phyloP scores from a whole-genome alignment of 2,113 vertebrate species.

The Pseudonaja textilis region DNA sequence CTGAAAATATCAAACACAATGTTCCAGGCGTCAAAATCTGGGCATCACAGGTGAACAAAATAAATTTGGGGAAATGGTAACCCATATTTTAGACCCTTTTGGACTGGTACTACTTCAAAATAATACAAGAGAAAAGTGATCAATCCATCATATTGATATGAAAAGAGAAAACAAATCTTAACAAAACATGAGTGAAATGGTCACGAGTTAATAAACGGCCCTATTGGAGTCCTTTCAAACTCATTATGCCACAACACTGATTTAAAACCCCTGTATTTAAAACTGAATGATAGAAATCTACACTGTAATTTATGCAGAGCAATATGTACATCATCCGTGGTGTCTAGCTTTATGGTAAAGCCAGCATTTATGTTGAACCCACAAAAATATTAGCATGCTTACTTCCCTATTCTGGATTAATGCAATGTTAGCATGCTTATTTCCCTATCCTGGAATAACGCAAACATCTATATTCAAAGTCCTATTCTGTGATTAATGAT shows the following conservation, averaged over 20 bases:
- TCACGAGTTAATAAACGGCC: constrained; percentile 3
- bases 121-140: background rate
- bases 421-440: background rate
- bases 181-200: background rate
- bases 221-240: constrained; percentile 6
- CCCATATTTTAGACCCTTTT: constrained; percentile 4
- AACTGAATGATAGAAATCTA: accelerated
- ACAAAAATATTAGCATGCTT: background rate
- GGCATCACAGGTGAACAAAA: constrained; percentile 69
- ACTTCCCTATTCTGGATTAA: background rate
- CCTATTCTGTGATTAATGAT: background rate
- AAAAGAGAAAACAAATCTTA: background rate
- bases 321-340: background rate
- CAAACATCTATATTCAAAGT: background rate
- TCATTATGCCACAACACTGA: background rate
- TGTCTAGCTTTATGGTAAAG: background rate
- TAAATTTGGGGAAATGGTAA: constrained; percentile 66
- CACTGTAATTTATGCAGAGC: background rate
- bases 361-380: background rate
- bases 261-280: background rate
- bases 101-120: constrained; percentile 37
- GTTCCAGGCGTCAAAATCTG: constrained; percentile 74
- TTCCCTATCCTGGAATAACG: background rate
- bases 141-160: background rate
- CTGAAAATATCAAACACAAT: constrained; percentile 80